Evolutionary conservation across 1,140 invertebrate species (phyloP).

Genomic region (Drosophila dunni): DNA sequence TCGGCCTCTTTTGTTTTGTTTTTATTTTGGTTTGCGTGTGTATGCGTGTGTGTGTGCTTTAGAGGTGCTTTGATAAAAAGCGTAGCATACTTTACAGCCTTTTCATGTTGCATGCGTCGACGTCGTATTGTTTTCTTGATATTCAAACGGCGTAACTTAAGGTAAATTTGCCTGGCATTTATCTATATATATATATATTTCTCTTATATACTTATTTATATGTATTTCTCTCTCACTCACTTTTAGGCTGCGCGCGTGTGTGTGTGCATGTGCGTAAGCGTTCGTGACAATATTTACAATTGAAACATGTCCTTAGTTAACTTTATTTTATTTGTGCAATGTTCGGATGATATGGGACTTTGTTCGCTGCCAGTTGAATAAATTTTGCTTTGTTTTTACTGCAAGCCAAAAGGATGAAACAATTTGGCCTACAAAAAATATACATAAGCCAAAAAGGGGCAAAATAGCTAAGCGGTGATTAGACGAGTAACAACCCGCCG

Average conservation of each 20-base stretch:
- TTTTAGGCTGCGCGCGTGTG: slow-evolving; percentile 1
- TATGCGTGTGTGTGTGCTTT: slow-evolving; percentile 17
- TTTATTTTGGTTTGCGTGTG: slow-evolving; percentile 45
- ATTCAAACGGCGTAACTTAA: slow-evolving; percentile 62
- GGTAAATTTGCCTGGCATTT: slow-evolving; percentile 53
- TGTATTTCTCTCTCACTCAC: neutral
- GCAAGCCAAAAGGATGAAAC: slow-evolving; percentile 18
- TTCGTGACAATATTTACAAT: slow-evolving; percentile 72
- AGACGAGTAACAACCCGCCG: slow-evolving; percentile 18
- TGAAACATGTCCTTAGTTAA: slow-evolving; percentile 57
- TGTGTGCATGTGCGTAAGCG: slow-evolving; percentile 11
- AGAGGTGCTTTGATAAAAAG: slow-evolving; percentile 61
- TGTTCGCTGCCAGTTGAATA: slow-evolving; percentile 14
- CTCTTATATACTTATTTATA: slow-evolving; percentile 3
- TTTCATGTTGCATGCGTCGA: slow-evolving; percentile 41
- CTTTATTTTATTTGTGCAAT: slow-evolving; percentile 65
- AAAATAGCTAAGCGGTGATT: slow-evolving; percentile 40
- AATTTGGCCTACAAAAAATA: slow-evolving; percentile 11
- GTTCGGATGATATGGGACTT: slow-evolving; percentile 35
- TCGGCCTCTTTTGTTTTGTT: slow-evolving; percentile 52
- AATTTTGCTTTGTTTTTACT: slow-evolving; percentile 21
- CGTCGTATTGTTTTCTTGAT: slow-evolving; percentile 39
- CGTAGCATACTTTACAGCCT: slow-evolving; percentile 55
- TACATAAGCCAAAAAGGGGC: slow-evolving; percentile 38
- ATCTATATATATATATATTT: slow-evolving; percentile 26